Evolutionary conservation across 2,888 invertebrate species (phyloP), one percentile per base, ranked within the genome.

Genomic region (Cacoxenus indagator): DNA sequence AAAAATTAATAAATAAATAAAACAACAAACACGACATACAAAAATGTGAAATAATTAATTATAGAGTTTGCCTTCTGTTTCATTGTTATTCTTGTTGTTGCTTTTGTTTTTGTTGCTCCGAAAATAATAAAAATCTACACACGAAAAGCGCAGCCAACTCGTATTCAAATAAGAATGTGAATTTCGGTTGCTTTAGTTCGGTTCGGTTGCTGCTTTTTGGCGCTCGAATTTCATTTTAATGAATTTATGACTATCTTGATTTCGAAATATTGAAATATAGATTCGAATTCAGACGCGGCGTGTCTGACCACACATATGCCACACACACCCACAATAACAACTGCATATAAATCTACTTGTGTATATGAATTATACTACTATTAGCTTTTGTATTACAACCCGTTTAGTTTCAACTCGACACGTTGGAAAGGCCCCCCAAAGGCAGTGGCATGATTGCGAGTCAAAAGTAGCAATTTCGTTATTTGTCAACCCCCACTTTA

Each of bases 161-260:
- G 2, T 22, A 22, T 22, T 19, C 48, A 48, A 48, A 37, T 37
- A 14, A 37, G 14, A 9, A 8, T 19, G 22, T 51, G 22, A 17
- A 51, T 51, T 22, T 51, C 24, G 22, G 19, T 19, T 73, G 31
- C 70, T 69, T 59, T n/a, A n/a, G n/a, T n/a, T n/a, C n/a, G n/a
- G n/a, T n/a, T n/a, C 65, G 67, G 71, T 68, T 73, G 72, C 65
- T 69, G 67, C 29, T 62, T 54, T n/a, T 31, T 65, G 70, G 61
- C 73, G 83, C 73, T 80, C 80, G 80, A 80, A 83, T 80, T 80
- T 83, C 80, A 76, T 64, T 73, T 83, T 83, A 80, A 80, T 80
- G 83, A 82, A 76, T 83, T 75, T 68, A 76, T 83, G 79, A 83
- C 78, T 80, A 80, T 83, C 83, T 78, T 72, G 83, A 83, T 80